These are phyloP conservation scores for Bufo bufo DNA, from an alignment of 2,113 vertebrate species.

Conservation along the genomic window DNA sequence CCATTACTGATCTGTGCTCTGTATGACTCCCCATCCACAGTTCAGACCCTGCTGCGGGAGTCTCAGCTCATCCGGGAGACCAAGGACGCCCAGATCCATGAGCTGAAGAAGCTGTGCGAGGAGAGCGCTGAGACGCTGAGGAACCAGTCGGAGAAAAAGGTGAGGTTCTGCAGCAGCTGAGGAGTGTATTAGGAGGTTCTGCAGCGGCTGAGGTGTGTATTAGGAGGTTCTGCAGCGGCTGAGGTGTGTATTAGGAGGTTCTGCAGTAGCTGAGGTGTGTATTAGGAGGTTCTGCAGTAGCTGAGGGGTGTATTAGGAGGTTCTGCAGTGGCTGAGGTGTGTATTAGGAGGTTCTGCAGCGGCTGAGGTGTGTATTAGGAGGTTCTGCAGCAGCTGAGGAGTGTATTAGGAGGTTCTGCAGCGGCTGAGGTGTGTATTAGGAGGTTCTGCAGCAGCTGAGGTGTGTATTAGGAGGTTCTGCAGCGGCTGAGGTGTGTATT, in stretches of 20 bases:
- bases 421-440: too few species aligned
- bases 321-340: background rate
- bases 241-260: too few species aligned
- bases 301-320: background rate
- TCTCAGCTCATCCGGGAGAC: conserved; percentile 87
- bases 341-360: conserved; percentile 36
- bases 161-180: conserved; percentile 61
- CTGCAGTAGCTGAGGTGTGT: background rate
- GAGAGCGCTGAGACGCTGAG: conserved; percentile 84
- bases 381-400: background rate
- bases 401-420: background rate
- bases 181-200: background rate
- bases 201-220: background rate
- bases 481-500: background rate
- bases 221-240: background rate
- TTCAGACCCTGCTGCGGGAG: conserved; percentile 88
- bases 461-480: background rate
- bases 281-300: background rate
- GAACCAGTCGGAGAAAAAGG: conserved; percentile 95
- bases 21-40: conserved; percentile 70
- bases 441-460: background rate
- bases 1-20: conserved; percentile 13
- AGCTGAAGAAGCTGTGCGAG: conserved; percentile 91
- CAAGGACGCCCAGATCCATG: conserved; percentile 90
- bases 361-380: too few species aligned